These are phyloP conservation scores for Procavia capensis DNA, from an alignment of 2,113 vertebrate genomes.

Conservation along the genomic window DNA sequence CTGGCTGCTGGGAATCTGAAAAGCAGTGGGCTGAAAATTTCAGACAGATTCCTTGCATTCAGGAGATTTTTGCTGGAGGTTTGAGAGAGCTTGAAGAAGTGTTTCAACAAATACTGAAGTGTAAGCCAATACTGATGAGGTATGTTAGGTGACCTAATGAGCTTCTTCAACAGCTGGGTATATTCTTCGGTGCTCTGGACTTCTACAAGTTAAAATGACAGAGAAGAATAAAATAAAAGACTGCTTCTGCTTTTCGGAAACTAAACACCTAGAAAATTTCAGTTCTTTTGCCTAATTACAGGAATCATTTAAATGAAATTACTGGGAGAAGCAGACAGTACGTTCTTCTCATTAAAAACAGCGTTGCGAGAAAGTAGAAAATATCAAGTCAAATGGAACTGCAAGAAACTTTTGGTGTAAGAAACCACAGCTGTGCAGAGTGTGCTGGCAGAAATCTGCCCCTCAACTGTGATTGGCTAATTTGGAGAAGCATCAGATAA, in stretches of 20 bases:
- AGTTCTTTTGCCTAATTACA: background rate
- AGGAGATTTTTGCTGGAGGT: conserved; percentile 93
- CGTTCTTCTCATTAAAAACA: conserved; percentile 63
- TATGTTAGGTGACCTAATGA: conserved; percentile 91
- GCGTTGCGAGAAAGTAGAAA: conserved; percentile 69
- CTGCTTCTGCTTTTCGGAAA: conserved; percentile 15
- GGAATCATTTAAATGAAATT: background rate
- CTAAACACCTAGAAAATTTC: conserved; percentile 48
- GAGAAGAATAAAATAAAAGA: conserved; percentile 31
- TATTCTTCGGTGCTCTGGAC: conserved; percentile 93
- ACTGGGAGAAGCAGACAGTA: background rate
- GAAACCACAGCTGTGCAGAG: conserved; percentile 81
- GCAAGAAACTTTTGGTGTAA: conserved; percentile 78
- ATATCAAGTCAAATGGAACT: conserved; percentile 84
- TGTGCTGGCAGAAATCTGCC: conserved; percentile 80
- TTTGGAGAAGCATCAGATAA: conserved; percentile 85
- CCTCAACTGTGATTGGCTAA: conserved; percentile 85
- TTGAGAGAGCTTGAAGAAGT: conserved; percentile 95
- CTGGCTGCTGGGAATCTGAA: conserved; percentile 93
- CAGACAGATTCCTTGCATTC: conserved; percentile 91
- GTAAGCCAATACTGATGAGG: conserved; percentile 97
- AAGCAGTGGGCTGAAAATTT: conserved; percentile 96
- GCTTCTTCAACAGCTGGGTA: conserved; percentile 91
- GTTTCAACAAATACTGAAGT: conserved; percentile 95
- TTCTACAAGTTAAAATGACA: conserved; percentile 86